Base-by-base conservation (phyloP, 2,113 vertebrate genomes). In the Choloepus hoffmanni region DNA sequence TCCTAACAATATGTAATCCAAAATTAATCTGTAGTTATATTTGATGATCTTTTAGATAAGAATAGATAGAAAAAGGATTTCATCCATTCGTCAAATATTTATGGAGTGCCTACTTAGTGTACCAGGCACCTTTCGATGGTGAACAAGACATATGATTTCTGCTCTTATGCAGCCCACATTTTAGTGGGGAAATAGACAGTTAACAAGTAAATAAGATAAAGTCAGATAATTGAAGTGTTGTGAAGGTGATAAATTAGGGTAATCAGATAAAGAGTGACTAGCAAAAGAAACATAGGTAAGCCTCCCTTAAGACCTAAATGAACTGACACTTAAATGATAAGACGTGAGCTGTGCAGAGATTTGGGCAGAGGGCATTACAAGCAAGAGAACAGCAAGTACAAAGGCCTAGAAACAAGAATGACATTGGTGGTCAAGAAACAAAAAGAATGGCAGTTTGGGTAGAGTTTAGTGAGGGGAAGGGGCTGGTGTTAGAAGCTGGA, bases 1-100 rank as follows among this genome's bases (percentile, higher is more conserved):
- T 86, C 5, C 60, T 91, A 55, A 67, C 23, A 77, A 24, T 45
- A 68, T 48, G 43, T 83, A 89, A 48, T 26, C 40, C 45, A 30
- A 90, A 45, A 88, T 63, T 67, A 33, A 81, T 23, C 30, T 92
- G 19, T 40, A 90, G 43, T 24, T 96, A n/a, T 24, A 53, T 55
- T 79, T 55, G 11, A 87, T 91, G 36, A 58, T 89, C 40, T 90
- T 93, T 91, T 88, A 68, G 30, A 19, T 90, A 73, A 55, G 19
- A 76, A 15, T 36, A 48, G 21, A 28, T 81, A 81, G 83, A 65
- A 74, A 86, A 78, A 73, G 28, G 76, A 43, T 90, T 89, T 81
- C 9, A 62, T 73, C 62, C 24, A 88, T 85, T 81, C 26, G 74
- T 11, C n/a, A 92, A 79, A 7, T 95, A 86, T 77, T 30, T 74